Conservation (phyloP, 2,888 invertebrate species). For the Rhyacophila evoluta region DNA sequence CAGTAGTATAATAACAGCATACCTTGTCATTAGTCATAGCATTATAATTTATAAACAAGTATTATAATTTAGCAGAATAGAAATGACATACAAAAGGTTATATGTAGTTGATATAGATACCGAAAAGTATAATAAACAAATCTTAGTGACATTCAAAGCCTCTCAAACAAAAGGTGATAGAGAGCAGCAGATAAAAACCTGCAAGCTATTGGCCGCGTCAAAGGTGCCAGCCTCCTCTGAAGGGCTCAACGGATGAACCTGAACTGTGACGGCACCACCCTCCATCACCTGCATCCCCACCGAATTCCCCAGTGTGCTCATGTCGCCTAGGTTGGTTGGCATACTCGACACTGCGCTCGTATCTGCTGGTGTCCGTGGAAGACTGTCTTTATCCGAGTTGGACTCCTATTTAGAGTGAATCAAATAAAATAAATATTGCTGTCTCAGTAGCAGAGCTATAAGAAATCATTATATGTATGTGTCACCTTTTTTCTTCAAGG, state of each 20-base stretch:
- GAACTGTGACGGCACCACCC: slow-evolving; percentile 60
- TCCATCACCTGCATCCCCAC: slow-evolving; percentile 32
- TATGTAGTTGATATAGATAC: too few species aligned
- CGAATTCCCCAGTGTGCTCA: neutral
- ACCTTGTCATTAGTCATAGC: too few species aligned
- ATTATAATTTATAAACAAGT: too few species aligned
- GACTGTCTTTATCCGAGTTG: slow-evolving; percentile 66
- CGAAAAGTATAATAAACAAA: too few species aligned
- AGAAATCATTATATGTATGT: too few species aligned
- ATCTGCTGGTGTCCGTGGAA: slow-evolving; percentile 72
- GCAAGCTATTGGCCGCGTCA: slow-evolving; percentile 70
- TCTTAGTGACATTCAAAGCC: neutral
- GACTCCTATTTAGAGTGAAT: slow-evolving; percentile 56
- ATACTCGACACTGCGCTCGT: slow-evolving; percentile 63
- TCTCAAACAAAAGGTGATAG: neutral
- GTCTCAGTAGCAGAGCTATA: too few species aligned
- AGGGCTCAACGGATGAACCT: slow-evolving; percentile 82
- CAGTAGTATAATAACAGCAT: too few species aligned
- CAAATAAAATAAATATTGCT: too few species aligned
- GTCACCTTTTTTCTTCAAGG: too few species aligned
- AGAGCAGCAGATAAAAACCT: slow-evolving; percentile 57
- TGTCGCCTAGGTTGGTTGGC: slow-evolving; percentile 58
- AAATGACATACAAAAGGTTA: too few species aligned
- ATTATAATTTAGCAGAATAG: too few species aligned
- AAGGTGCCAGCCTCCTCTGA: slow-evolving; percentile 70